Conservation (phyloP, 2,797 vertebrate genomes). For the Mormyrus hasselquistii region DNA sequence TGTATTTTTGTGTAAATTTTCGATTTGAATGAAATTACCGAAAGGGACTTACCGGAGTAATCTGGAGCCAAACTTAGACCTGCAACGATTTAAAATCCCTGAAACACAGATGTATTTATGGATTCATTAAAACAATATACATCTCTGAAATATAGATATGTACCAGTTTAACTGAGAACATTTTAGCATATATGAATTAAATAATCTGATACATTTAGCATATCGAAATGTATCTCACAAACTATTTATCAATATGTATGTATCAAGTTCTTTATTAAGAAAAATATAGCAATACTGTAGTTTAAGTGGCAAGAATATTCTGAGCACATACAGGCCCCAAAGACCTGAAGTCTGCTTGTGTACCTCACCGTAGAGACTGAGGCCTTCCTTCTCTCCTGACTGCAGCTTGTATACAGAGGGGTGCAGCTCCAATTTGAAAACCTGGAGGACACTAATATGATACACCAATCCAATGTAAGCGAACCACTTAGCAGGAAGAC, state of each 20-base stretch:
- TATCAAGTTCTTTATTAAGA: not conserved
- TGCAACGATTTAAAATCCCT: slow-evolving; percentile 89
- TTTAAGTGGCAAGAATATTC: not conserved
- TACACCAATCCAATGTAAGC: not conserved
- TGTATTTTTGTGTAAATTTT: not conserved
- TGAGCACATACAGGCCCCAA: not conserved
- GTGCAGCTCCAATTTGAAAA: slow-evolving; percentile 92
- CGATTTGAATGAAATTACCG: not conserved
- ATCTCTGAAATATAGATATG: not conserved
- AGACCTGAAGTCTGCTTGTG: not conserved
- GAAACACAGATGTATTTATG: slow-evolving; percentile 26
- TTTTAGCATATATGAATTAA: not conserved
- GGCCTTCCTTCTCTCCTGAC: slow-evolving; percentile 87
- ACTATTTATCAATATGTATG: not conserved
- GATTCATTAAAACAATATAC: not conserved
- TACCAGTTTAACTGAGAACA: not conserved
- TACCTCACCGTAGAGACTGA: slow-evolving; percentile 83
- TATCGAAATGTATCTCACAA: not conserved
- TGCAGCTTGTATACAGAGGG: slow-evolving; percentile 92
- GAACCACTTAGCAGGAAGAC: not conserved
- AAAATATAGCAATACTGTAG: not conserved
- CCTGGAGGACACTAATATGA: slow-evolving; percentile 75
- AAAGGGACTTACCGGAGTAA: slow-evolving; percentile 64
- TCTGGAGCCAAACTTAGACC: slow-evolving; percentile 81
- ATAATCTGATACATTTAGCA: not conserved